Evolutionary conservation across 53 echinoderm and acorn worm species (phyloP).

Genomic region (Holothuria scabra): DNA sequence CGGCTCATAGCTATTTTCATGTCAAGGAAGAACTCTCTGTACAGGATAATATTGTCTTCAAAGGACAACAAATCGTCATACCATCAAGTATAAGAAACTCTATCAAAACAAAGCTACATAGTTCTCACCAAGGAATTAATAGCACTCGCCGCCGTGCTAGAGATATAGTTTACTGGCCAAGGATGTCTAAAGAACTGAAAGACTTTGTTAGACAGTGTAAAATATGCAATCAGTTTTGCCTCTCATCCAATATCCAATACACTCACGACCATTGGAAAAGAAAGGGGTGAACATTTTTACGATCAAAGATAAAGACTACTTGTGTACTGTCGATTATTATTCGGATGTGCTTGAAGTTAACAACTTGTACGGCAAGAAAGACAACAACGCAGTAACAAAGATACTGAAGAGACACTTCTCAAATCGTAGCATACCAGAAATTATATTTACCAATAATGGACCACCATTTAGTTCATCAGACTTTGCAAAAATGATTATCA

Average conservation of each 20-base stretch:
- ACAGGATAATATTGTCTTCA: slow-evolving; percentile 53
- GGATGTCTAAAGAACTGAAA: slow-evolving; percentile 54
- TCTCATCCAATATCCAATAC: slow-evolving; percentile 47
- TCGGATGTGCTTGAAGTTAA: slow-evolving; percentile 68
- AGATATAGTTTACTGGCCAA: slow-evolving; percentile 71
- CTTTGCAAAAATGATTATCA: slow-evolving; percentile 40
- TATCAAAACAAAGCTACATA: slow-evolving; percentile 68
- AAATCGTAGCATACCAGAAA: neutral
- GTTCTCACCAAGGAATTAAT: slow-evolving; percentile 60
- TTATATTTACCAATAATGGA: slow-evolving; percentile 29
- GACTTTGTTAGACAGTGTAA: too few relatives aligned
- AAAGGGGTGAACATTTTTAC: slow-evolving; percentile 56
- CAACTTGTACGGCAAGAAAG: slow-evolving; percentile 56
- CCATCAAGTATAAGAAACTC: slow-evolving; percentile 52
- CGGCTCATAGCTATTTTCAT: too few relatives aligned
- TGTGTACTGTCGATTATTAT: slow-evolving; percentile 67
- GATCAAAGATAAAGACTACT: slow-evolving; percentile 40
- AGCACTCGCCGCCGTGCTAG: slow-evolving; percentile 67
- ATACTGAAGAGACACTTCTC: too few relatives aligned
- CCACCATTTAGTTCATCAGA: slow-evolving; percentile 57
- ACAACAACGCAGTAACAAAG: slow-evolving; percentile 52
- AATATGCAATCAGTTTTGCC: slow-evolving; percentile 31
- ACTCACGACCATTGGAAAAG: slow-evolving; percentile 62
- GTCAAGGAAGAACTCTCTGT: slow-evolving; percentile 51
- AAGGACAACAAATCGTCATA: slow-evolving; percentile 47